Percentiles rank a stretch among this genome's conserved stretches.
Evolutionary conservation across 2,797 vertebrate species (phyloP).

Genomic region (Salmo trutta): DNA sequence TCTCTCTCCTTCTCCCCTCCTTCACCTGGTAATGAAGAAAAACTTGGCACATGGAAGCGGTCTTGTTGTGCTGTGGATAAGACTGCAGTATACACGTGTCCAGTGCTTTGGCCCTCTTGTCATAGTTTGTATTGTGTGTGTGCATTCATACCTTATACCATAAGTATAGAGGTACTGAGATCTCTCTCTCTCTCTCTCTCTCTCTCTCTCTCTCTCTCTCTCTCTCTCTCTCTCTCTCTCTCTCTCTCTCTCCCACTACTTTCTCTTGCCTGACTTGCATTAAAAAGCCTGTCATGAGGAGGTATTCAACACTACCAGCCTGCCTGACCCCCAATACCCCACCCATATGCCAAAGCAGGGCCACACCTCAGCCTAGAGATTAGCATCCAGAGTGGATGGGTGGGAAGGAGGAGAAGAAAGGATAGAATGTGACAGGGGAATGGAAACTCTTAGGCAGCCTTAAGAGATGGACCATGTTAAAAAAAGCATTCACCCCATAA

Average conservation of each 20-base stretch:
- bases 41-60: not conserved
- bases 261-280: slow-evolving; percentile 4
- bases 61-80: not conserved
- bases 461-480: no score
- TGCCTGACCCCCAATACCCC: no score
- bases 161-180: not conserved
- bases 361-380: no score
- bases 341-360: no score
- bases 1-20: not conserved
- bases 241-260: slow-evolving; percentile 1
- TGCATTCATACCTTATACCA: not conserved
- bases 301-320: no score
- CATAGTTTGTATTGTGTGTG: not conserved
- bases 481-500: not conserved
- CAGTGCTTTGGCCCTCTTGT: not conserved
- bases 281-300: not conserved
- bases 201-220: not conserved
- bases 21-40: not conserved
- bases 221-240: not conserved
- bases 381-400: no score
- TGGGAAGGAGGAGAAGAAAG: no score
- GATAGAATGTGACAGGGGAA: no score
- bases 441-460: no score
- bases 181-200: not conserved
- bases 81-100: not conserved